A percentile compares a stretch with the other conserved stretches of the same genome.
phyloP scores from a whole-genome alignment of 1,140 invertebrate species.

The Philaenus spumarius region DNA sequence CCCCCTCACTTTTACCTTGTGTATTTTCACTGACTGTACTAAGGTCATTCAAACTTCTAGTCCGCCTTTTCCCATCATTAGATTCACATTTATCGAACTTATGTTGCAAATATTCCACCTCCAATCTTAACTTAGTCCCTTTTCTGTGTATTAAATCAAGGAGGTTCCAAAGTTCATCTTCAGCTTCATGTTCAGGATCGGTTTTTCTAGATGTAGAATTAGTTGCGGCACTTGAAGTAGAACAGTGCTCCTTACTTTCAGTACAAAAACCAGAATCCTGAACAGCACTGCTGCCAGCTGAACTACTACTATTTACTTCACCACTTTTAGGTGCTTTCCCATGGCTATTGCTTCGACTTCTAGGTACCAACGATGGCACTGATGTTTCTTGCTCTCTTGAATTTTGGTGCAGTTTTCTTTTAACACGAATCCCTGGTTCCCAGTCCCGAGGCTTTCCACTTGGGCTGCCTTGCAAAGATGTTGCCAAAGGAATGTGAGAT shows the following conservation, averaged over 20 bases:
- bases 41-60: slow-evolving; percentile 16
- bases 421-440: slow-evolving; percentile 69
- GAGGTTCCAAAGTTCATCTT: slow-evolving; percentile 78
- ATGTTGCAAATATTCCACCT: slow-evolving; percentile 47
- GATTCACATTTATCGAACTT: slow-evolving; percentile 20
- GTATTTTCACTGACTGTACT: not conserved
- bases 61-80: slow-evolving; percentile 10
- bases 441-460: slow-evolving; percentile 45
- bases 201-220: slow-evolving; percentile 27
- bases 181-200: slow-evolving; percentile 43
- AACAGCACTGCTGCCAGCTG: slow-evolving; percentile 46
- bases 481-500: slow-evolving; percentile 10
- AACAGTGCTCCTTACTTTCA: slow-evolving; percentile 53
- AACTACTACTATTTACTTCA: slow-evolving; percentile 36
- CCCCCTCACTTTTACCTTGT: not conserved
- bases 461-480: slow-evolving; percentile 9
- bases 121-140: slow-evolving; percentile 64
- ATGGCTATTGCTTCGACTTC: slow-evolving; percentile 57
- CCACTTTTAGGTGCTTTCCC: slow-evolving; percentile 41
- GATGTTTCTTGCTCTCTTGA: slow-evolving; percentile 39
- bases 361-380: slow-evolving; percentile 45
- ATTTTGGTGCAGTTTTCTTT: slow-evolving; percentile 52
- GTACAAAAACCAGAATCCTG: slow-evolving; percentile 82
- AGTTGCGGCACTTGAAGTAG: slow-evolving; percentile 37
- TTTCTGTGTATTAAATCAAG: slow-evolving; percentile 78